phyloP scores from a whole-genome alignment of 2,797 vertebrate species.

The Rhynchonycteris naso region DNA sequence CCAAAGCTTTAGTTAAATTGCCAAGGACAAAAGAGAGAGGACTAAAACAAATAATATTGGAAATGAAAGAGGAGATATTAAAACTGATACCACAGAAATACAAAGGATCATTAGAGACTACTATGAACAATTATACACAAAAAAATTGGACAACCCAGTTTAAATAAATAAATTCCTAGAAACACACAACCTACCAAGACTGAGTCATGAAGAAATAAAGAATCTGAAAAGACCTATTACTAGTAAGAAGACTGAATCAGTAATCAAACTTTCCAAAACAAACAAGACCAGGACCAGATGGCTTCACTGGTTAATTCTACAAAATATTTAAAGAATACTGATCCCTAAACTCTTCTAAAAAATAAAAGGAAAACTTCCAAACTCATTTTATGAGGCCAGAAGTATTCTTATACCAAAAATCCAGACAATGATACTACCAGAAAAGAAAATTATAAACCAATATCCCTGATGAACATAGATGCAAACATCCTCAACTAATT shows the following conservation, averaged over 20 bases:
- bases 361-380: too few species aligned
- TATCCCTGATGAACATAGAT: too few species aligned
- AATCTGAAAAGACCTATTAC: neutral
- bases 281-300: neutral
- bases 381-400: too few species aligned
- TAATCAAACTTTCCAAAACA: neutral
- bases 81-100: neutral
- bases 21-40: neutral
- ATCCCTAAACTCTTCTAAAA: too few species aligned
- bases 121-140: neutral
- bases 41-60: neutral
- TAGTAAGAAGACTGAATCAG: neutral
- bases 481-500: neutral
- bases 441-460: too few species aligned
- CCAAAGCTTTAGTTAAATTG: neutral
- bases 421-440: too few species aligned
- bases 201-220: neutral
- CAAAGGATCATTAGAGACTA: neutral
- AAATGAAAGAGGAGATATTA: neutral
- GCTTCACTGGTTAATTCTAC: too few species aligned
- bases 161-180: neutral
- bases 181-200: neutral
- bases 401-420: too few species aligned
- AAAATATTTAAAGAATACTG: too few species aligned
- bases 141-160: neutral